These are phyloP conservation scores for Elegia similella DNA, from an alignment of 2,888 invertebrate species.

Conservation along the genomic window DNA sequence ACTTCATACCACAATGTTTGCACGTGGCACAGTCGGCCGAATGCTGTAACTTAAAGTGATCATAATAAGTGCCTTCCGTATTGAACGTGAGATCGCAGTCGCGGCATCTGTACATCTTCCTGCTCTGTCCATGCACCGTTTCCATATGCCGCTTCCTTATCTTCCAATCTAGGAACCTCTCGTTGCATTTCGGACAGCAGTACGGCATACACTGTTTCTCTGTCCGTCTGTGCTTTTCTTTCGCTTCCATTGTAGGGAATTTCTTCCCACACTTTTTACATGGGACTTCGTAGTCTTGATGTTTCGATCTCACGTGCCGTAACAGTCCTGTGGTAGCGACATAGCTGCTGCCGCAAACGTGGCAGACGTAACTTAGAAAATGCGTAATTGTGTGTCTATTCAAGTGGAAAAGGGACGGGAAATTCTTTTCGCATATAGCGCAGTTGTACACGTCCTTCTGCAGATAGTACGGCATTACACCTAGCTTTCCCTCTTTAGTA, in stretches of 20 bases:
- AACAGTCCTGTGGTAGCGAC: conserved; percentile 62
- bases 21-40: conserved; percentile 62
- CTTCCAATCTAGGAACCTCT: conserved; percentile 64
- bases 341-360: conserved; percentile 68
- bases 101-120: conserved; percentile 50
- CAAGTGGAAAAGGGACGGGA: conserved; percentile 60
- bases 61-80: conserved; percentile 59
- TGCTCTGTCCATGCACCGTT: conserved; percentile 53
- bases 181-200: conserved; percentile 61
- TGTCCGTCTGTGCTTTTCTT: conserved; percentile 57
- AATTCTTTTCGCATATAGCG: conserved; percentile 58
- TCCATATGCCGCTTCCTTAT: conserved; percentile 63
- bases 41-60: conserved; percentile 64
- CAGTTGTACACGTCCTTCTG: conserved; percentile 55
- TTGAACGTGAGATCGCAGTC: conserved; percentile 60
- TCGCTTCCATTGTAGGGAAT: conserved; percentile 68
- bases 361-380: conserved; percentile 65
- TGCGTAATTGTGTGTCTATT: conserved; percentile 70
- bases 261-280: conserved; percentile 62
- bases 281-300: conserved; percentile 60
- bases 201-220: conserved; percentile 70
- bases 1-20: conserved; percentile 67
- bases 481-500: conserved; percentile 48
- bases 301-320: conserved; percentile 61
- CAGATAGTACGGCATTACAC: conserved; percentile 65